These are phyloP conservation scores for Brachionus calyciflorus DNA, from an alignment of 1,140 invertebrate genomes.

Conservation along the genomic window DNA sequence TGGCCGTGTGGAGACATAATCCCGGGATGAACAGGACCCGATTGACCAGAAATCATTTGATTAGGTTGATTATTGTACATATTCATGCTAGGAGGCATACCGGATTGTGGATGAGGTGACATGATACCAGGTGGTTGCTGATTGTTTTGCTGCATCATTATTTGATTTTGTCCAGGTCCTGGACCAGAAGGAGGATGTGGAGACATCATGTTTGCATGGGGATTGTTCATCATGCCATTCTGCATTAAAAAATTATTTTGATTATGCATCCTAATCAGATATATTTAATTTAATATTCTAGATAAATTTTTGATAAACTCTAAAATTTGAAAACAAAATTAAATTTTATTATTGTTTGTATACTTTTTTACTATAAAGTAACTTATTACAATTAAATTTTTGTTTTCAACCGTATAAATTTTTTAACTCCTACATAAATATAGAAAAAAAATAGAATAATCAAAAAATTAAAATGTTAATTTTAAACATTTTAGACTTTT, in stretches of 20 bases:
- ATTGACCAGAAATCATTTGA: neutral
- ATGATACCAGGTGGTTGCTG: constrained; percentile 2
- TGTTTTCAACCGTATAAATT: too few relatives aligned
- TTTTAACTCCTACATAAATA: too few relatives aligned
- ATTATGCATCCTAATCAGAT: constrained; percentile 35
- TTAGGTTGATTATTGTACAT: constrained; percentile 23
- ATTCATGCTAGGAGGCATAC: neutral
- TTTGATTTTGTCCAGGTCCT: neutral
- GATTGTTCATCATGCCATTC: constrained; percentile 28
- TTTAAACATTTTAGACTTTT: too few relatives aligned
- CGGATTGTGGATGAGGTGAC: constrained; percentile 21
- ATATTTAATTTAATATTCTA: too few relatives aligned
- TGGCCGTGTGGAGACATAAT: constrained; percentile 45
- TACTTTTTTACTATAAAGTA: too few relatives aligned
- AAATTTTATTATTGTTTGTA: too few relatives aligned
- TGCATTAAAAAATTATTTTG: constrained; percentile 33
- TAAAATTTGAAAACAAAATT: too few relatives aligned
- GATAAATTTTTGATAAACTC: too few relatives aligned
- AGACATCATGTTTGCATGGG: constrained; percentile 31
- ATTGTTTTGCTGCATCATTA: constrained; percentile 24
- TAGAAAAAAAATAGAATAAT: too few relatives aligned
- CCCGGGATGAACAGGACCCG: neutral
- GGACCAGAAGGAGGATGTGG: constrained; percentile 4
- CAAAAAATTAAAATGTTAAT: too few relatives aligned
- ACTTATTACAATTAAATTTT: too few relatives aligned